These are phyloP conservation scores for Morelia viridis DNA, from an alignment of 2,797 vertebrate genomes.

Conservation along the genomic window DNA sequence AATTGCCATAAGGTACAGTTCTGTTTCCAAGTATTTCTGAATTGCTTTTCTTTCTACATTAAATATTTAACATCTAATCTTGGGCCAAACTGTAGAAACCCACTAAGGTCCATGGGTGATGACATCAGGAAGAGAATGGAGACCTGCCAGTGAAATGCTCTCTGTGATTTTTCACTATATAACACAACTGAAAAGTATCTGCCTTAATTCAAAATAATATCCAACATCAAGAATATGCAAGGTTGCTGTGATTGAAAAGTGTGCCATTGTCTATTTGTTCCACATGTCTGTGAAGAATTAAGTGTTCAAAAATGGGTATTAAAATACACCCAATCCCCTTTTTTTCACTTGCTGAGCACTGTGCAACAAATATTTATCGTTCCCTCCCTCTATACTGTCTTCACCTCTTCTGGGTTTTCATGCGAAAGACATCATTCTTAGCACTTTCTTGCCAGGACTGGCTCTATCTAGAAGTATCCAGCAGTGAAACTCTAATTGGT, in stretches of 20 bases:
- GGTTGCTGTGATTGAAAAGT: slow-evolving; percentile 31
- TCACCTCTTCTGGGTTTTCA: slow-evolving; percentile 28
- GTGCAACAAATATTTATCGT: neutral
- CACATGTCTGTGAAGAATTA: slow-evolving; percentile 24
- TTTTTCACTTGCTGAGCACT: neutral
- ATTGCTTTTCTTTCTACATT: slow-evolving; percentile 78
- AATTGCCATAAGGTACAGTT: slow-evolving; percentile 76
- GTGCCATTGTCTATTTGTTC: slow-evolving; percentile 38
- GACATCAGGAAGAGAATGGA: slow-evolving; percentile 65
- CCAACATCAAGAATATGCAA: slow-evolving; percentile 25
- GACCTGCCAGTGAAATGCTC: slow-evolving; percentile 60
- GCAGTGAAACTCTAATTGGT: slow-evolving; percentile 22
- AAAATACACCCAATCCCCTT: neutral
- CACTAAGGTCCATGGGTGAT: slow-evolving; percentile 62
- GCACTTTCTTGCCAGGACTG: slow-evolving; percentile 17
- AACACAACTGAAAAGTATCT: slow-evolving; percentile 42
- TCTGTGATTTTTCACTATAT: slow-evolving; percentile 50
- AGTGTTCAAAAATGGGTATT: slow-evolving; percentile 13
- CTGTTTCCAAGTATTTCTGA: slow-evolving; percentile 78
- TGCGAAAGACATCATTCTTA: slow-evolving; percentile 24
- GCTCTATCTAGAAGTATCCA: slow-evolving; percentile 24
- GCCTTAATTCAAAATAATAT: slow-evolving; percentile 38
- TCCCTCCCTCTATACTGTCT: neutral
- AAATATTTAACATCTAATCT: slow-evolving; percentile 81
- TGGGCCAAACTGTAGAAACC: slow-evolving; percentile 73